Conservation (phyloP, 1,140 invertebrate species). For the Tetramorium simillimum region DNA sequence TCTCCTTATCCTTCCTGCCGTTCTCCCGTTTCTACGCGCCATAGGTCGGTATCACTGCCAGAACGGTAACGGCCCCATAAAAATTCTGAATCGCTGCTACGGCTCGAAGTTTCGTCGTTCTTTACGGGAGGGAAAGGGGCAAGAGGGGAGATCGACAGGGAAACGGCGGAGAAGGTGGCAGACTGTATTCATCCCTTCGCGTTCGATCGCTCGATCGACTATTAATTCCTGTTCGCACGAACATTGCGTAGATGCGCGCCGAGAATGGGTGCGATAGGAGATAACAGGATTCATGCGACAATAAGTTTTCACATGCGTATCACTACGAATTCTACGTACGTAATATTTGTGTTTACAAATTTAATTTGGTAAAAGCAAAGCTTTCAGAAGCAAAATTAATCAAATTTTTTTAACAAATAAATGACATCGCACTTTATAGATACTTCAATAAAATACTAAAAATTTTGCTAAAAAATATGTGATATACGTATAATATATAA, state of each 20-base stretch:
- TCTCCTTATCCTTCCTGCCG: conserved; percentile 47
- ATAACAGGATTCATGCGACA: neutral
- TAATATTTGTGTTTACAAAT: conserved; percentile 15
- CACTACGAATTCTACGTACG: neutral
- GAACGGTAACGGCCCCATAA: conserved; percentile 81
- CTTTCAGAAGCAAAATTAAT: neutral
- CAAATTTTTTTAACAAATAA: neutral
- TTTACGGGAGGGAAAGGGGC: conserved; percentile 44
- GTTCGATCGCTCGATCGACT: conserved; percentile 44
- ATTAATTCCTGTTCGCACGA: conserved; percentile 37
- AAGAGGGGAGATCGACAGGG: neutral
- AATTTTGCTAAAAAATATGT: neutral
- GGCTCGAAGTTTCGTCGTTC: conserved; percentile 76
- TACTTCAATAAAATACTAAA: neutral
- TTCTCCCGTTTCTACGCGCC: conserved; percentile 26
- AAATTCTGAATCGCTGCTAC: conserved; percentile 80
- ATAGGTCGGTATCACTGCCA: conserved; percentile 67
- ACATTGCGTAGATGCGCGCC: conserved; percentile 14
- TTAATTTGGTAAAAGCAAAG: neutral
- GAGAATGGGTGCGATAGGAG: neutral
- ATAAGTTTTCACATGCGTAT: neutral
- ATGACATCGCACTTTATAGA: neutral
- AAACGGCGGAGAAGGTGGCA: neutral
- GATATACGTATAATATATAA: neutral
- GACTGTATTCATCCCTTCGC: conserved; percentile 35